Base-by-base conservation (phyloP, 2,113 vertebrate genomes). In the Phrynosoma blainvillii region DNA sequence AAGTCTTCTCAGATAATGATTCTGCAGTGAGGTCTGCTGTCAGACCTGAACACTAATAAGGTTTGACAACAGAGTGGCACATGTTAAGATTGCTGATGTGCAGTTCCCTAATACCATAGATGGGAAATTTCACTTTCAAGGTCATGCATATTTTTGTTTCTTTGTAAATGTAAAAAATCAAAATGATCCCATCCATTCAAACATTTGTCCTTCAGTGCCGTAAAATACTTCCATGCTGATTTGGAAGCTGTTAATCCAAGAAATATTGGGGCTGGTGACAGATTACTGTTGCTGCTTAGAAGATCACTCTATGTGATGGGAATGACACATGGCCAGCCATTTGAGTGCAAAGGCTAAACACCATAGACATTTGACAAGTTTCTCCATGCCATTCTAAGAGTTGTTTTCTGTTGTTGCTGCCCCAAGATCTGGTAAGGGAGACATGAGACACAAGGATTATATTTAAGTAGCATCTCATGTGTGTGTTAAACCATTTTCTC, bases 1-100 rank as follows among this genome's bases (percentile, higher is more conserved):
- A 94, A 93, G 88, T 42, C 40, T 16, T 54, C 12, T 89, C 89
- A 84, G 14, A 52, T 84, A 93, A 91, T 92, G 91, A 94, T 92
- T 93, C 85, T 80, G 85, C 30, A 36, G 79, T 79, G 90, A 95
- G 70, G 88, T 80, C 27, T 83, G 56, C n/a, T 62, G 65, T 93
- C 91, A 94, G 84, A 91, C 83, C 89, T 92, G 89, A 95, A 86
- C 82, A 79, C 79, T 94, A 85, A 5, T 74, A 84, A 85, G 87
- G 89, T 91, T 91, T 93, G 91, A 76, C 62, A 91, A 68, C 68
- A 4, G 23, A 92, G 14, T 70, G n/a, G 56, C 89, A 13, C 76
- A 91, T 90, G 79, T 90, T 79, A 90, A 85, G 77, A 78, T 68
- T 83, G 32, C 87, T 91, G 86, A 93, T 79, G 59, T 79, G 70